Evolutionary conservation across 2,113 vertebrate species (phyloP), one percentile per base, ranked within the genome.

Genomic region (Pomatorhinus ruficollis): DNA sequence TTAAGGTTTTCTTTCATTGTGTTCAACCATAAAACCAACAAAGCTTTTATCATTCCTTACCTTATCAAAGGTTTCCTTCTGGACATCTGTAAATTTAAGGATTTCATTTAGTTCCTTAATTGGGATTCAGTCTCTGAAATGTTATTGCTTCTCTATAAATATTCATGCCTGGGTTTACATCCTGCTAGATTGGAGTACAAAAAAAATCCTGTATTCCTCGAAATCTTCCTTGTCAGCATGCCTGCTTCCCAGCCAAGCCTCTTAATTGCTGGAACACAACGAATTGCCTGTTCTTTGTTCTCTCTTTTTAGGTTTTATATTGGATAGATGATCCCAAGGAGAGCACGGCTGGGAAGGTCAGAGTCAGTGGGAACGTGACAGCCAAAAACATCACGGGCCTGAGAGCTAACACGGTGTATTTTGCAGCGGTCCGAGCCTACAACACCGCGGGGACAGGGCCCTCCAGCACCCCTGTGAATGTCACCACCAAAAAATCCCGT

Each of bases 401-500:
- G 61, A 99, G 96, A 93, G 98, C 99, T 10, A 99, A 99, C 91
- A 99, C 98, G 0, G 44, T 97, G 13, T 99, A 99, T 68, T 99
- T 98, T 68, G 96, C 99, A 77, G 97, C 98, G 1, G 98, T 99
- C 89, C 95, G 98, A 79, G 99, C 99, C 22, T 99, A 99, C 87
- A 99, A 99, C 95, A 99, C 98, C 0, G 99, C 98, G 1, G 99
- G 99, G 31, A 89, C 98, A 0, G 99, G 99, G 15, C 99, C 99
- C n/a, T 97, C 98, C 24, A 99, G 98, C 92, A 24, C 90, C 47
- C 97, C 97, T 0, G 98, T 98, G 87, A 99, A 99, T 12, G 96
- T 98, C 75, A 99, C 98, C 95, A 99, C 99, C 87, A 99, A 99
- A 93, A 99, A 99, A 91, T 98, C 99, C 79, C 99, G 99, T 99